phyloP scores from a whole-genome alignment of 1,140 invertebrate species.

The Olivierus martensii region DNA sequence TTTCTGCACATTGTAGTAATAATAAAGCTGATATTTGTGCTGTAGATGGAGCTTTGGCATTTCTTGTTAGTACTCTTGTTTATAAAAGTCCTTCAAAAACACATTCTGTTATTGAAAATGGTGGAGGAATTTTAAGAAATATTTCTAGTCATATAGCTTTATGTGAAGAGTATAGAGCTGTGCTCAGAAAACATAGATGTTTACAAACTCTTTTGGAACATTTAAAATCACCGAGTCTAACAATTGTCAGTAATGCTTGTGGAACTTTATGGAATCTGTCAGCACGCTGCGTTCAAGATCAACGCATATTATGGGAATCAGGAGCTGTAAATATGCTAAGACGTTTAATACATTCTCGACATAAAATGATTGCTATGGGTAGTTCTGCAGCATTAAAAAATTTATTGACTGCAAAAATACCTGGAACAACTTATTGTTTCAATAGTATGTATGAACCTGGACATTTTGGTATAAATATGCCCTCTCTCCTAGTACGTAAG shows the following conservation, averaged over 20 bases:
- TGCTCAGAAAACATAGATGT: slow-evolving; percentile 74
- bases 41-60: slow-evolving; percentile 70
- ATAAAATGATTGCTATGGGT: slow-evolving; percentile 94
- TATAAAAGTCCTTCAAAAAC: slow-evolving; percentile 70
- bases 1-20: slow-evolving; percentile 84
- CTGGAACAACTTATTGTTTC: too few relatives aligned
- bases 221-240: slow-evolving; percentile 79
- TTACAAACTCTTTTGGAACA: slow-evolving; percentile 79
- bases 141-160: slow-evolving; percentile 91
- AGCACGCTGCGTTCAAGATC: slow-evolving; percentile 72
- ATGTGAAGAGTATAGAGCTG: slow-evolving; percentile 71
- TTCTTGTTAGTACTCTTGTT: slow-evolving; percentile 73
- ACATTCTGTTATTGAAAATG: slow-evolving; percentile 82
- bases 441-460: too few relatives aligned
- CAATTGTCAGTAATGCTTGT: slow-evolving; percentile 90
- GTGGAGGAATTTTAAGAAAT: slow-evolving; percentile 85
- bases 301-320: slow-evolving; percentile 75
- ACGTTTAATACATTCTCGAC: slow-evolving; percentile 85
- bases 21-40: slow-evolving; percentile 90
- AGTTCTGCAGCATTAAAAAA: slow-evolving; percentile 66
- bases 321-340: slow-evolving; percentile 88
- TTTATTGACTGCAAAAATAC: too few relatives aligned
- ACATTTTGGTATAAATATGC: slow-evolving; percentile 32
- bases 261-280: slow-evolving; percentile 95
- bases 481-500: slow-evolving; percentile 65